Conservation (phyloP, 1,140 invertebrate species). For the Cherax quadricarinatus region DNA sequence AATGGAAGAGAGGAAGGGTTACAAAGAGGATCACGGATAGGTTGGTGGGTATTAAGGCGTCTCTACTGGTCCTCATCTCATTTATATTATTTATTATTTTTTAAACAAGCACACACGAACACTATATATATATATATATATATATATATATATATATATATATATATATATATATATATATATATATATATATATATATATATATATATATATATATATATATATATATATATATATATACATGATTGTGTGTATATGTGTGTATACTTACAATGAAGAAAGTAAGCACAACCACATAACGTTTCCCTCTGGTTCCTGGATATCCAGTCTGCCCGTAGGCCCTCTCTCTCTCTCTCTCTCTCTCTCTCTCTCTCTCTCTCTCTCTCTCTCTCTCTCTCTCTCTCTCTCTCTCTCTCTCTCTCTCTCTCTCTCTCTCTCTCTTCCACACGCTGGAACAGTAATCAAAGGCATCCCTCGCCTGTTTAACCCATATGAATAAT, state of each 20-base stretch:
- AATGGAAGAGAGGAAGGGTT: conserved; percentile 25
- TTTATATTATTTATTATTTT: conserved; percentile 34
- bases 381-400: neutral
- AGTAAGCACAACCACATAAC: too few relatives aligned
- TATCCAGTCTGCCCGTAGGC: too few relatives aligned
- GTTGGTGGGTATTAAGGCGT: conserved; percentile 44
- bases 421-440: neutral
- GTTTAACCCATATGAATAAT: conserved; percentile 60
- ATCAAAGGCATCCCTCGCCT: conserved; percentile 34
- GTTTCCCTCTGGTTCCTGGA: too few relatives aligned
- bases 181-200: too few relatives aligned
- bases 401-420: neutral
- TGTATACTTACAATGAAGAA: too few relatives aligned
- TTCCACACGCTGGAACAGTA: conserved; percentile 4
- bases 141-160: too few relatives aligned
- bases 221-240: too few relatives aligned
- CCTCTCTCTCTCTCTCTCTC: neutral
- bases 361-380: neutral
- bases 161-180: too few relatives aligned
- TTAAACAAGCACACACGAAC: neutral
- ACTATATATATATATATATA: too few relatives aligned
- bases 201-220: too few relatives aligned
- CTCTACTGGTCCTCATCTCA: conserved; percentile 51
- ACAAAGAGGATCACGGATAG: conserved; percentile 44
- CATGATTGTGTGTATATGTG: too few relatives aligned